Conservation (phyloP, 2,888 invertebrate species). For the Drosophila austrosaltans region DNA sequence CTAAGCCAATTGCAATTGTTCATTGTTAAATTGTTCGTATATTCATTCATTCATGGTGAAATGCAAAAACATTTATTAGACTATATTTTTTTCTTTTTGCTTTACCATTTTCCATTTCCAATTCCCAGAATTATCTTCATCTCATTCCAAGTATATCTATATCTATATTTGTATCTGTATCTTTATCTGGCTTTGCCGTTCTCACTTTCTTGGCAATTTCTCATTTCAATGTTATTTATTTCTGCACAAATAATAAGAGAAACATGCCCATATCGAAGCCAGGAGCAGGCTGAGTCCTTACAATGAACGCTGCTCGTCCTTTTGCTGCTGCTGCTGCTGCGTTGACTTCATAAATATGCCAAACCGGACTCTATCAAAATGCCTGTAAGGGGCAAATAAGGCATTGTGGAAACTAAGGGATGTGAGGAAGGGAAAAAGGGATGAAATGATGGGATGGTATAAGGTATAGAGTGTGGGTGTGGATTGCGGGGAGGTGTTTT, state of each 20-base stretch:
- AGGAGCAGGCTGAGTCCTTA: constrained; percentile 6
- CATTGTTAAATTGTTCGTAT: constrained; percentile 6
- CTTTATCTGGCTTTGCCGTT: constrained; percentile 1
- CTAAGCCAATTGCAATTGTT: constrained; percentile 5
- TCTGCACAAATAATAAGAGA: constrained; percentile 15
- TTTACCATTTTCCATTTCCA: neutral
- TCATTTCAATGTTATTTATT: constrained; percentile 22
- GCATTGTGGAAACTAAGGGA: neutral
- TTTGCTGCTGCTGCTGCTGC: constrained; percentile 52
- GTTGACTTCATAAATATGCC: constrained; percentile 72
- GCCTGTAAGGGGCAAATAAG: constrained; percentile 36
- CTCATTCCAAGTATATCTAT: neutral
- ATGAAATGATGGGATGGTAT: neutral
- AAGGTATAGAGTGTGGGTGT: neutral
- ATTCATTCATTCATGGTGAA: neutral
- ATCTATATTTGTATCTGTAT: neutral
- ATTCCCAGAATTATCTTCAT: neutral
- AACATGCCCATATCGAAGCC: constrained; percentile 7
- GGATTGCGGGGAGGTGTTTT: neutral
- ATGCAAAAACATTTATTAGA: constrained; percentile 6
- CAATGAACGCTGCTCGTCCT: constrained; percentile 13
- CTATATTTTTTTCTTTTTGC: neutral
- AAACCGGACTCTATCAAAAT: constrained; percentile 66
- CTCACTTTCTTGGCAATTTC: constrained; percentile 15
- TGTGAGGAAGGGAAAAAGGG: neutral